Base-by-base conservation (phyloP, 2,113 vertebrate species). In the Callaeas wilsoni region DNA sequence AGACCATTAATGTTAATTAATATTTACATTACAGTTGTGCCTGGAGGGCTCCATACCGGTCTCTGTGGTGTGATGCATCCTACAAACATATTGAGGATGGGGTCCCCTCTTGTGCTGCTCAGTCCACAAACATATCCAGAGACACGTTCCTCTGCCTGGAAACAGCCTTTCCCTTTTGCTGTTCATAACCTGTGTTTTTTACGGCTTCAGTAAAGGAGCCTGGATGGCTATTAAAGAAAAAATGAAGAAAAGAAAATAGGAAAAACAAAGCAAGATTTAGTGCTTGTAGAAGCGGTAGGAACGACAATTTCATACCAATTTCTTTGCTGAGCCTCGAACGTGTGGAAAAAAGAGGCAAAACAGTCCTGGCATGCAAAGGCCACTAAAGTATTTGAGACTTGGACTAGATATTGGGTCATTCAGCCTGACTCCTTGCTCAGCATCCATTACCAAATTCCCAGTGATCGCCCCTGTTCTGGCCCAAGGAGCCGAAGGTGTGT, bases 1-100 rank as follows among this genome's bases (percentile, higher is more conserved):
- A 90, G 90, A 87, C 89, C 87, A 94, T 95, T 93, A 94, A 95
- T 95, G 90, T 94, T 97, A 97, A 96, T 96, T 96, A 97, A 97
- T 97, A 97, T 97, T 97, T 97, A 67, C 82, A 93, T 95, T 94
- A 91, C 71, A 44, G 91, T 90, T 94, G 82, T 93, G 87, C 82
- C 96, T 94, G 87, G 87, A 94, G 85, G 95, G 46, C 55, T 95
- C 63, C 52, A n/a, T 67, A 80, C 93, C 67, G 71, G 90, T 74
- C 67, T 76, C 78, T 53, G 25, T 59, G 67, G 70, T 63, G 69
- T 60, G 76, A 68, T 3, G 15, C 19, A 44, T 93, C 80, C 80
- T 67, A 71, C 52, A 92, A 89, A 89, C 89, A 78, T 86, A 87
- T 55, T 80, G 82, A 93, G 62, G 91, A 80, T 76, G 42, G 63